These are phyloP conservation scores for Sinopyrophorus schimmeli DNA, from an alignment of 2,888 invertebrate genomes.

Conservation along the genomic window DNA sequence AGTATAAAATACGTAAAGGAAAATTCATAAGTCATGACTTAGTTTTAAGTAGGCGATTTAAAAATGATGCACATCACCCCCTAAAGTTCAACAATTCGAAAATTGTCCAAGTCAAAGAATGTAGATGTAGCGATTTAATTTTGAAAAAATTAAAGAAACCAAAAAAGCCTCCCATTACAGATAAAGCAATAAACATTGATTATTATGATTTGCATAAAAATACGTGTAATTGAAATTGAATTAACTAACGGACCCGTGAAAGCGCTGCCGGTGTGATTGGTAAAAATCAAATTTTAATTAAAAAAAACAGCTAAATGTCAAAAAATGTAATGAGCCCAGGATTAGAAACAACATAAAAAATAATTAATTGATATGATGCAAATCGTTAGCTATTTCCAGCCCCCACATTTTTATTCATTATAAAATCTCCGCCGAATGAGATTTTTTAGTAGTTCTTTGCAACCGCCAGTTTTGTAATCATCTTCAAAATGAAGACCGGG, in stretches of 20 bases:
- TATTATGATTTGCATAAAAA: too few species aligned
- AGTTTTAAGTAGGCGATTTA: too few species aligned
- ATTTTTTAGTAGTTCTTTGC: slow-evolving; percentile 16
- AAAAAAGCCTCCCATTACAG: too few species aligned
- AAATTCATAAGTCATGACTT: too few species aligned
- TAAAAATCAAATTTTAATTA: slow-evolving; percentile 20
- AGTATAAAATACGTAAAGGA: too few species aligned
- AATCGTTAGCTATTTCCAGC: slow-evolving; percentile 19
- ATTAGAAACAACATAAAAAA: slow-evolving; percentile 24
- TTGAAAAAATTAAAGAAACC: too few species aligned
- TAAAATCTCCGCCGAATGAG: slow-evolving; percentile 7
- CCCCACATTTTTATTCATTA: slow-evolving; percentile 17
- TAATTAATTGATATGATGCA: slow-evolving; percentile 24
- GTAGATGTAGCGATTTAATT: too few species aligned
- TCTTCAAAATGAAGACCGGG: slow-evolving; percentile 18
- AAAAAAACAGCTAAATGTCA: slow-evolving; percentile 23
- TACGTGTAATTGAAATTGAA: slow-evolving; percentile 12
- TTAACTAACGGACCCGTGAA: slow-evolving; percentile 12
- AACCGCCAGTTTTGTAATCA: slow-evolving; percentile 10
- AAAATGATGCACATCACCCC: too few species aligned
- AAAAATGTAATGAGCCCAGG: slow-evolving; percentile 17
- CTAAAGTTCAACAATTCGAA: too few species aligned
- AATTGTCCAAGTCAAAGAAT: too few species aligned
- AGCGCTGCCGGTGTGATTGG: background rate
- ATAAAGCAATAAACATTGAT: too few species aligned